Conservation (phyloP, 2,888 invertebrate genomes). For the Cantharis rufa region DNA sequence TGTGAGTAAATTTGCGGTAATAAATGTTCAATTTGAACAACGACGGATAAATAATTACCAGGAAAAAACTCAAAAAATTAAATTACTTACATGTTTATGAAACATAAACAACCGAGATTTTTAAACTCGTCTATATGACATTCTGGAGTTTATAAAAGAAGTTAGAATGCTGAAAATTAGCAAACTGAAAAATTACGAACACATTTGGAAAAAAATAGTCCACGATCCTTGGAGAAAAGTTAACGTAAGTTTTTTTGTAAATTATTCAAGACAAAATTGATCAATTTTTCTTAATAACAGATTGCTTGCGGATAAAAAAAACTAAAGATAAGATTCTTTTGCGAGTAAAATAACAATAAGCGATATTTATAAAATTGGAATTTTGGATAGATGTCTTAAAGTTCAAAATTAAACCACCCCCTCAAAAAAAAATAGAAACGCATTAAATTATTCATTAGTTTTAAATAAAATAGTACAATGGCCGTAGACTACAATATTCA, state of each 20-base stretch:
- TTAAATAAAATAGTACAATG: not conserved
- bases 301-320: too few relatives aligned
- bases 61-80: not conserved
- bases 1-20: not conserved
- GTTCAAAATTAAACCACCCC: not conserved
- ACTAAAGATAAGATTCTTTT: too few relatives aligned
- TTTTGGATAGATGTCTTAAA: not conserved
- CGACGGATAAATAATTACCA: not conserved
- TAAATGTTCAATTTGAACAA: not conserved
- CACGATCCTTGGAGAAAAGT: too few relatives aligned
- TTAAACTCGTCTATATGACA: not conserved
- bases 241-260: too few relatives aligned
- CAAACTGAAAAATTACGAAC: not conserved
- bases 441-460: not conserved
- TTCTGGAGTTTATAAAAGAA: not conserved
- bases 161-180: not conserved
- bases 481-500: conserved; percentile 11
- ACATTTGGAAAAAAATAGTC: not conserved
- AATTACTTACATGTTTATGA: not conserved
- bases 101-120: not conserved
- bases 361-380: too few relatives aligned
- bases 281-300: too few relatives aligned
- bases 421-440: not conserved
- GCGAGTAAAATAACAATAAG: too few relatives aligned
- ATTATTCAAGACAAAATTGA: too few relatives aligned